Percentiles rank a stretch among this genome's conserved stretches.
Evolutionary conservation across 1,140 invertebrate genomes (phyloP).

Genomic region (Trinorchestia longiramus): DNA sequence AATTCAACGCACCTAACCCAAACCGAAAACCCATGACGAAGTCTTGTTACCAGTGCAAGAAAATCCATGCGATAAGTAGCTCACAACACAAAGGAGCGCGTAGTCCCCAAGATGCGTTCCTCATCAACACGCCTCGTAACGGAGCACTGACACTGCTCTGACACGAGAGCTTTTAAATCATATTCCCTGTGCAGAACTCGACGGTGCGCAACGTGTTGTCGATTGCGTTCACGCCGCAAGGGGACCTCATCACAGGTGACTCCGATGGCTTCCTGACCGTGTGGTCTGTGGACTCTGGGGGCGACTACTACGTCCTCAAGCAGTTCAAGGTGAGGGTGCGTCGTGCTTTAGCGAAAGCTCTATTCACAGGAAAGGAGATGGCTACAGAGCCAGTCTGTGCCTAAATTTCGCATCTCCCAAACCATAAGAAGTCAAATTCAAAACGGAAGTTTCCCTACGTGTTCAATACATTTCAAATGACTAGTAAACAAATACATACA

Average conservation of each 20-base stretch:
- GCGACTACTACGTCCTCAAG: constrained; percentile 87
- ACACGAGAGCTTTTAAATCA: not conserved
- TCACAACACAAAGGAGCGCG: not conserved
- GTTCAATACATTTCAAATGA: not conserved
- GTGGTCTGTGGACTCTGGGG: constrained; percentile 89
- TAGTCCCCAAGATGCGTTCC: not conserved
- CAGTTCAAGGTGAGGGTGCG: constrained; percentile 79
- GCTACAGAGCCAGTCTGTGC: not conserved
- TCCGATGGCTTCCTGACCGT: constrained; percentile 94
- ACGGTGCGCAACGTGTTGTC: constrained; percentile 73
- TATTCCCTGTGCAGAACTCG: not conserved
- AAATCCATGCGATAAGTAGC: not conserved
- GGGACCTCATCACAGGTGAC: constrained; percentile 93
- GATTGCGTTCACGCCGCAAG: constrained; percentile 91
- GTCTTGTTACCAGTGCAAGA: not conserved
- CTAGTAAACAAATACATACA: no score
- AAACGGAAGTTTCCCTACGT: not conserved
- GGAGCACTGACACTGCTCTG: not conserved
- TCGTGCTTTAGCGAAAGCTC: not conserved
- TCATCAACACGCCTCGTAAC: not conserved
- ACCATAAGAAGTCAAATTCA: no score
- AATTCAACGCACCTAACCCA: not conserved
- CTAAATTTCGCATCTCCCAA: no score
- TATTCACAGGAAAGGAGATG: not conserved
- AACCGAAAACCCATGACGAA: not conserved